Percentiles rank a stretch among this genome's conserved stretches.
Evolutionary conservation across 23 tunicate species (phyloP).

Genomic region (Trididemnum miniatum): DNA sequence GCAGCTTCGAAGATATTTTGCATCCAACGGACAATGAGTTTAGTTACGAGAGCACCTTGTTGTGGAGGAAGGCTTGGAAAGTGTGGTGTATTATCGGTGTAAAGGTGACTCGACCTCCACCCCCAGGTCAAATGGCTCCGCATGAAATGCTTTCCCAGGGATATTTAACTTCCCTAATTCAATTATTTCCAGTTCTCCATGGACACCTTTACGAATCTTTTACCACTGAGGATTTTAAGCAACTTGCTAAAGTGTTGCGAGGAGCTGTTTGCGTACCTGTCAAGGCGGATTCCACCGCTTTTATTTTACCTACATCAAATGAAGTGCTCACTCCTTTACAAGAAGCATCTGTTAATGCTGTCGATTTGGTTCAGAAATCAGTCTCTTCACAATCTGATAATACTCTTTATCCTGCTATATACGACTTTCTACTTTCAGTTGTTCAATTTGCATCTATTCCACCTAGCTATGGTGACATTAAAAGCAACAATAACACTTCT

Average conservation of each 20-base stretch:
- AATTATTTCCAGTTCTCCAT: slow-evolving; percentile 63
- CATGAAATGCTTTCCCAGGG: slow-evolving; percentile 84
- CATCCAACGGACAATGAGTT: slow-evolving; percentile 34
- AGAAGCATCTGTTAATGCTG: slow-evolving; percentile 54
- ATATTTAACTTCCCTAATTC: slow-evolving; percentile 68
- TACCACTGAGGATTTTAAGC: slow-evolving; percentile 48
- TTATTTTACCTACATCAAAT: slow-evolving; percentile 66
- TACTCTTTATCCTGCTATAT: slow-evolving; percentile 82
- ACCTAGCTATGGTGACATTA: slow-evolving; percentile 79
- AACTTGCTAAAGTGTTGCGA: slow-evolving; percentile 53
- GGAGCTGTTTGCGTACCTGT: slow-evolving; percentile 82
- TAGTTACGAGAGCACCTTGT: neutral
- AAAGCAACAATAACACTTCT: slow-evolving; percentile 43
- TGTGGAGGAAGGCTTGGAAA: slow-evolving; percentile 67
- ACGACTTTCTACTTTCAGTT: slow-evolving; percentile 56
- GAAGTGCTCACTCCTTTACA: slow-evolving; percentile 73
- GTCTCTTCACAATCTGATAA: slow-evolving; percentile 78
- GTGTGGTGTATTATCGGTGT: slow-evolving; percentile 82
- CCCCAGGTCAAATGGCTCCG: slow-evolving; percentile 58
- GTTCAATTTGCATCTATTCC: slow-evolving; percentile 67
- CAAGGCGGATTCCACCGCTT: slow-evolving; percentile 77
- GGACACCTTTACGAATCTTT: slow-evolving; percentile 50
- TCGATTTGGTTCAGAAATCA: slow-evolving; percentile 65
- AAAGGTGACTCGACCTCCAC: slow-evolving; percentile 68
- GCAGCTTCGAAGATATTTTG: slow-evolving; percentile 90